phyloP scores from a whole-genome alignment of 2,113 vertebrate species.

The Mungos mungo region DNA sequence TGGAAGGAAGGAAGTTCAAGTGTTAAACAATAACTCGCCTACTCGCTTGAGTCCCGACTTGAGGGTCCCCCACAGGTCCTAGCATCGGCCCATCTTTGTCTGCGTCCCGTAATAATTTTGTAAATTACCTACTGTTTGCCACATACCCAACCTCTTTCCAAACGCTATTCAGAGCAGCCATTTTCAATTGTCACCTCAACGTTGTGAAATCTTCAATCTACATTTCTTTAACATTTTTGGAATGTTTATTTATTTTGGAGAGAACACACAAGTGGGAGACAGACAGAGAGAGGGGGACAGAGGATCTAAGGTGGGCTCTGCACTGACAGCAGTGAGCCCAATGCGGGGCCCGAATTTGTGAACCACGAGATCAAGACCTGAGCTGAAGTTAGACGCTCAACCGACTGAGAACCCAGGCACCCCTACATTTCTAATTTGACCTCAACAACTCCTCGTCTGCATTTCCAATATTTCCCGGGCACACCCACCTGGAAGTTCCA shows the following conservation, averaged over 20 bases:
- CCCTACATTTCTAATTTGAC: not conserved
- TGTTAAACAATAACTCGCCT: not conserved
- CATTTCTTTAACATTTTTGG: not conserved
- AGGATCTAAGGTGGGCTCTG: too few species aligned
- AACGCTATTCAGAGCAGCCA: not conserved
- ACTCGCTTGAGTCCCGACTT: not conserved
- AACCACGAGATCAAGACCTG: too few species aligned
- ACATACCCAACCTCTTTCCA: not conserved
- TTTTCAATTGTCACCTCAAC: not conserved
- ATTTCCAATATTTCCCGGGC: not conserved
- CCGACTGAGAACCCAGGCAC: too few species aligned
- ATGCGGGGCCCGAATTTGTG: too few species aligned
- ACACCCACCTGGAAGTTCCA: not conserved
- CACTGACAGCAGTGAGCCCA: too few species aligned
- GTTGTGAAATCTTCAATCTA: not conserved
- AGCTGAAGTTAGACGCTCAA: too few species aligned
- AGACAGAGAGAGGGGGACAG: too few species aligned
- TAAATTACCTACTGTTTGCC: not conserved
- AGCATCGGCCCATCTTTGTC: not conserved
- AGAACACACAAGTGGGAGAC: too few species aligned
- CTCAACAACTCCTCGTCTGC: not conserved
- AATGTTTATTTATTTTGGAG: too few species aligned
- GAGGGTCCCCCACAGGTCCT: fast-evolving
- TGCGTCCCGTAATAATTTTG: not conserved
- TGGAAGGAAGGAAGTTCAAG: not conserved